These are phyloP conservation scores for Zalophus californianus DNA, from an alignment of 2,797 vertebrate species.

Conservation along the genomic window DNA sequence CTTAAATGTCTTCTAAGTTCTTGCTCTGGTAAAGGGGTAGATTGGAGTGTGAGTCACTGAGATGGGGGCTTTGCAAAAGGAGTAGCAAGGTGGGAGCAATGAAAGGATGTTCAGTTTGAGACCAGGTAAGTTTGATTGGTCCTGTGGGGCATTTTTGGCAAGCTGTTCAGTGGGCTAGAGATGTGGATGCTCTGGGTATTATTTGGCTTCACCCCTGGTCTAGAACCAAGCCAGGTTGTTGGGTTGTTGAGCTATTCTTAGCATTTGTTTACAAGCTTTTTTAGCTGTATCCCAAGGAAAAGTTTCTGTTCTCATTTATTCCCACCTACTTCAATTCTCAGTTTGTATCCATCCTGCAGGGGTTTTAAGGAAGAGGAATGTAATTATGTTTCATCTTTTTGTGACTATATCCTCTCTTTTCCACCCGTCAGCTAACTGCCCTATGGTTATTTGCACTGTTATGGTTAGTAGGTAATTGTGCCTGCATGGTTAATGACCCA, in stretches of 20 bases:
- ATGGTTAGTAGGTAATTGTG: neutral
- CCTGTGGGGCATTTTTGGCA: neutral
- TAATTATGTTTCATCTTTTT: slow-evolving; percentile 6
- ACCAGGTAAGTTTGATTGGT: neutral
- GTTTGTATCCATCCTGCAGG: neutral
- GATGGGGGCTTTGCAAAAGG: neutral
- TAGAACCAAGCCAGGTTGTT: neutral
- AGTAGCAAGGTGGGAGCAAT: neutral
- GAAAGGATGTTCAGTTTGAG: neutral
- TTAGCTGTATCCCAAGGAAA: neutral
- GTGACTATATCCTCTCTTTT: neutral
- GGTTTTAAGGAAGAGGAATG: neutral
- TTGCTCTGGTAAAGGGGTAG: neutral
- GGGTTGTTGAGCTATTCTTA: neutral
- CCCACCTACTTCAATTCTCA: neutral
- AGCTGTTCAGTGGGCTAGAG: neutral
- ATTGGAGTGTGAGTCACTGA: neutral
- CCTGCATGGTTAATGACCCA: neutral
- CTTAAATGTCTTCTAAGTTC: neutral
- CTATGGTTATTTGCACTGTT: neutral
- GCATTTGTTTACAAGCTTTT: neutral
- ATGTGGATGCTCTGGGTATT: neutral
- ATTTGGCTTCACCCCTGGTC: neutral
- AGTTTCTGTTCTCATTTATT: slow-evolving; percentile 6
- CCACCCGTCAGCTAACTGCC: neutral